Conservation (phyloP, 2,113 vertebrate species). For the Nycticorax nycticorax region DNA sequence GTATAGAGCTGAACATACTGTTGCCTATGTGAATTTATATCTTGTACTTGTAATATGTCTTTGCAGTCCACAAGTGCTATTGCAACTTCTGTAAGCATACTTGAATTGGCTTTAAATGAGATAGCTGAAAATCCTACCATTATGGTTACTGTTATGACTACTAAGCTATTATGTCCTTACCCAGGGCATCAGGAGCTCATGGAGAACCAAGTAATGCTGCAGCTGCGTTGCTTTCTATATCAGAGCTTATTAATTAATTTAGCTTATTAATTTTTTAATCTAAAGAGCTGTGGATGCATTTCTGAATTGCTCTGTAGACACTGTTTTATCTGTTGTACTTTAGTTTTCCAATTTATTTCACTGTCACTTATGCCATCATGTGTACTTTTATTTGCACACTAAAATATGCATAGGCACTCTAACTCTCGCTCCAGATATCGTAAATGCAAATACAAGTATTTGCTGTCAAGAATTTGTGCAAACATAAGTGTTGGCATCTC, state of each 20-base stretch:
- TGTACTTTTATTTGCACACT: neutral
- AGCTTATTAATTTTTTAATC: no score
- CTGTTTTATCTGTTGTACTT: neutral
- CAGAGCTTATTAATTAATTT: neutral
- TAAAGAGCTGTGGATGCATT: neutral
- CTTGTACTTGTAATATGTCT: neutral
- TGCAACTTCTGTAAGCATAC: neutral
- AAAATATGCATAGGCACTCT: neutral
- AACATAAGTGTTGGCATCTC: neutral
- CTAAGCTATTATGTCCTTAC: neutral
- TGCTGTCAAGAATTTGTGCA: neutral
- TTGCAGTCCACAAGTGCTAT: neutral
- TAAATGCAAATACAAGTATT: neutral
- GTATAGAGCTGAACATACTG: neutral
- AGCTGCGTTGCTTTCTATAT: neutral
- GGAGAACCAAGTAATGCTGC: neutral
- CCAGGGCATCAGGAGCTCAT: neutral
- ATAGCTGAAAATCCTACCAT: neutral
- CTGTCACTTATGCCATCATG: neutral
- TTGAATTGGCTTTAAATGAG: neutral
- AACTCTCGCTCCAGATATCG: neutral
- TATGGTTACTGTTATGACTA: neutral
- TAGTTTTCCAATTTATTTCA: neutral
- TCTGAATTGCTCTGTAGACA: neutral
- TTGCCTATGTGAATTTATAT: neutral